Evolutionary conservation across 2,113 vertebrate genomes (phyloP).

Genomic region (Bucco capensis): DNA sequence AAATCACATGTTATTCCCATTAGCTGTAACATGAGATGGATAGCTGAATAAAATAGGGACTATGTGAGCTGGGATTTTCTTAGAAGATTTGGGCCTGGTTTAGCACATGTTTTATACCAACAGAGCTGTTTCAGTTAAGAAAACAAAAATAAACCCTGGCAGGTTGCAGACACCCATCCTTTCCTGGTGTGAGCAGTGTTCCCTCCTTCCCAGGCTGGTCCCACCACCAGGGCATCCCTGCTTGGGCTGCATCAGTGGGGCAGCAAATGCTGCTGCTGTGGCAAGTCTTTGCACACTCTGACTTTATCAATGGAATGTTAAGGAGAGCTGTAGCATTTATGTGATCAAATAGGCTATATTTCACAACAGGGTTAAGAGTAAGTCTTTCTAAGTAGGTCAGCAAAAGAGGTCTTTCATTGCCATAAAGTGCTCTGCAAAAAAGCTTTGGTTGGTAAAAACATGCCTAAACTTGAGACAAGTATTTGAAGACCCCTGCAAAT

Average conservation of each 20-base stretch:
- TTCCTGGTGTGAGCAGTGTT: neutral
- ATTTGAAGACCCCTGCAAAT: neutral
- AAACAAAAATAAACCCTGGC: conserved; percentile 46
- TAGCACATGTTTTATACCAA: conserved; percentile 48
- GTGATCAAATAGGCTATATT: neutral
- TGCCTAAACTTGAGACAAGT: neutral
- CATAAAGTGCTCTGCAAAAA: neutral
- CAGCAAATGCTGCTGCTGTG: rapidly evolving
- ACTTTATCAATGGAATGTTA: neutral
- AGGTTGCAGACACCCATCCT: neutral
- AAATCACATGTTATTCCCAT: conserved; percentile 55
- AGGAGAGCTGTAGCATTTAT: neutral
- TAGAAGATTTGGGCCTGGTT: conserved; percentile 11
- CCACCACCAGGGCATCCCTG: neutral
- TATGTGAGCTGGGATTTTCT: conserved; percentile 34
- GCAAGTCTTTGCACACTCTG: neutral
- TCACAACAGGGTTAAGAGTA: neutral
- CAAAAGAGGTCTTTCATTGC: neutral
- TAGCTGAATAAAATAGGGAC: conserved; percentile 8
- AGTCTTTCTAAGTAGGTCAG: neutral
- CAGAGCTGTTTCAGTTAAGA: conserved; percentile 26
- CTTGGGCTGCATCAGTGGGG: rapidly evolving
- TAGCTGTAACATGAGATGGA: conserved; percentile 42
- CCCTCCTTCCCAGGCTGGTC: rapidly evolving
- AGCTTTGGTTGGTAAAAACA: neutral